Conservation (phyloP, 1,140 invertebrate species). For the Frieseomelitta varia region DNA sequence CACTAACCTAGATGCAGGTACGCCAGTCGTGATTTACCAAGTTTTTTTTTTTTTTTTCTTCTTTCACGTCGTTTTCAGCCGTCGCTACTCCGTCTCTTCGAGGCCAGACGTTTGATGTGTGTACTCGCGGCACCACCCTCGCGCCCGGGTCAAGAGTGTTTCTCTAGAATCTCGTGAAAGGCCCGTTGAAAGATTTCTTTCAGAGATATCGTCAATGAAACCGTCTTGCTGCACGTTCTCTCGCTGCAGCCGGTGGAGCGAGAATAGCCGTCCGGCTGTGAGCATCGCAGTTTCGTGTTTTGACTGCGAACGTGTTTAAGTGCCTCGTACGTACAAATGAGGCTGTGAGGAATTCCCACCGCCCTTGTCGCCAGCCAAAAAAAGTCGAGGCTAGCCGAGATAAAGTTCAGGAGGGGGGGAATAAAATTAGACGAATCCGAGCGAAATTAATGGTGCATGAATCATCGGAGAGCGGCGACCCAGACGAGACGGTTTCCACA, state of each 20-base stretch:
- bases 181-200: conserved; percentile 32
- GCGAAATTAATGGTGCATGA: background rate
- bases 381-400: too few relatives aligned
- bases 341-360: background rate
- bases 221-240: conserved; percentile 34
- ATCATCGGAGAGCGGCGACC: background rate
- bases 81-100: background rate
- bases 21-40: conserved; percentile 6
- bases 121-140: conserved; percentile 5
- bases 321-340: background rate
- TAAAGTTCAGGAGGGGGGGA: too few relatives aligned
- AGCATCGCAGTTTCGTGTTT: background rate
- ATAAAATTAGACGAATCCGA: background rate
- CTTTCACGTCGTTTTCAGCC: too few relatives aligned
- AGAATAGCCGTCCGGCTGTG: background rate
- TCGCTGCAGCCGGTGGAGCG: background rate
- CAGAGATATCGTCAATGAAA: conserved; percentile 48
- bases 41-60: background rate
- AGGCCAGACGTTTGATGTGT: background rate
- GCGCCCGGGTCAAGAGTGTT: conserved; percentile 20
- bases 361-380: too few relatives aligned
- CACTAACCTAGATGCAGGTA: conserved; percentile 11
- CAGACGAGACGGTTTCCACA: background rate
- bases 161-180: conserved; percentile 31
- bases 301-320: too few relatives aligned